A percentile compares a stretch with the other conserved stretches of the same genome.
These are phyloP conservation scores for Marasmarcha lunaedactyla DNA, from an alignment of 2,888 invertebrate genomes.

Conservation along the genomic window DNA sequence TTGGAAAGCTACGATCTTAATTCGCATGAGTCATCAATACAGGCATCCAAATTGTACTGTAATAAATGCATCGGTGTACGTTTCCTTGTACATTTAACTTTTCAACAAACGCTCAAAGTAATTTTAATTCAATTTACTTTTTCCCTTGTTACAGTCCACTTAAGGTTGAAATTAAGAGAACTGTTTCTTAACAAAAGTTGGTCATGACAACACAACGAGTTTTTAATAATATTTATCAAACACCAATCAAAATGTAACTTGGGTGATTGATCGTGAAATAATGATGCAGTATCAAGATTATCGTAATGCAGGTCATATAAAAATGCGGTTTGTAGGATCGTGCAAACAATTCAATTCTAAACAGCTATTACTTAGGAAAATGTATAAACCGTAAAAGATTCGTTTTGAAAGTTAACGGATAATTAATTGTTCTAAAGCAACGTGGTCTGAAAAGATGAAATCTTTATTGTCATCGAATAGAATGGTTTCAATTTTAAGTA, in stretches of 20 bases:
- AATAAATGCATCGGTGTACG: constrained; percentile 14
- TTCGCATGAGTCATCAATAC: constrained; percentile 46
- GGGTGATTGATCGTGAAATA: constrained; percentile 17
- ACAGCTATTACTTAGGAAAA: constrained; percentile 9
- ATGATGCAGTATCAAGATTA: constrained; percentile 53
- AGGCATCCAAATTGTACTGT: constrained; percentile 27
- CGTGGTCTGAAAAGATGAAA: too few species aligned
- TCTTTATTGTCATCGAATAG: too few species aligned
- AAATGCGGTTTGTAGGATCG: constrained; percentile 33
- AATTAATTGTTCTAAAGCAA: too few species aligned
- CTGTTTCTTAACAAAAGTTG: too few species aligned
- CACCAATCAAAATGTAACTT: background rate
- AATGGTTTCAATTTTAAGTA: too few species aligned
- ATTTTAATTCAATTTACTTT: too few species aligned
- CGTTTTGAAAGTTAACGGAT: too few species aligned
- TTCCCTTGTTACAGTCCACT: too few species aligned
- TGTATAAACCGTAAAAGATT: too few species aligned
- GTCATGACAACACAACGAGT: constrained; percentile 22
- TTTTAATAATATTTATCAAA: constrained; percentile 31
- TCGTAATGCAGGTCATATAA: constrained; percentile 31
- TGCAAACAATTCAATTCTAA: constrained; percentile 17
- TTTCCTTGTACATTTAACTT: constrained; percentile 3
- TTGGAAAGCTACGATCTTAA: constrained; percentile 61
- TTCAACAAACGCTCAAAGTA: too few species aligned
- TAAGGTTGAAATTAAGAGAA: too few species aligned